phyloP scores from a whole-genome alignment of 2,888 invertebrate genomes.

The Flabesymbios commensalis region DNA sequence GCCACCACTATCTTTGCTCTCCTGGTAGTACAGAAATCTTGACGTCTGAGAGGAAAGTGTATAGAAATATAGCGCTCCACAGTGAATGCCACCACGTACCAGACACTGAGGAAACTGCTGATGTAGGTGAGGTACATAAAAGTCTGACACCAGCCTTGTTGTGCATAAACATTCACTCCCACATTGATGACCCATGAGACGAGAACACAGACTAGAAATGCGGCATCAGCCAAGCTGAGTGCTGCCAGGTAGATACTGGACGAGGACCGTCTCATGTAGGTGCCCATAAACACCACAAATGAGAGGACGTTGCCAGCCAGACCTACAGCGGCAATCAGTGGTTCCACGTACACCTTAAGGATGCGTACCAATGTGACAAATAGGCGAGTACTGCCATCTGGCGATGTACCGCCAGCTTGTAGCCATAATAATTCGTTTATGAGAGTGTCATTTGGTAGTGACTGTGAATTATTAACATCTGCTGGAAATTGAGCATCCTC shows the following conservation, averaged over 20 bases:
- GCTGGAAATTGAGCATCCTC: too few species aligned
- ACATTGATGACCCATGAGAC: slow-evolving; percentile 16
- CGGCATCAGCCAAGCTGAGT: slow-evolving; percentile 15
- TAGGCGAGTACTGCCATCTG: too few species aligned
- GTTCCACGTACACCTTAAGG: slow-evolving; percentile 68
- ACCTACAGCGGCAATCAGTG: slow-evolving; percentile 73
- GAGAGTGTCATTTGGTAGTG: too few species aligned
- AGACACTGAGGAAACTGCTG: slow-evolving; percentile 29
- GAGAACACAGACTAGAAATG: slow-evolving; percentile 19
- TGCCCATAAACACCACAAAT: slow-evolving; percentile 71
- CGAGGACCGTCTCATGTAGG: slow-evolving; percentile 75
- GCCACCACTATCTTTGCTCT: slow-evolving; percentile 51
- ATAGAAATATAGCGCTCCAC: slow-evolving; percentile 30
- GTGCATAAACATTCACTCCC: slow-evolving; percentile 7
- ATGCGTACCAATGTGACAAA: too few species aligned
- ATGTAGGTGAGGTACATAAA: slow-evolving; percentile 30
- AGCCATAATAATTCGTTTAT: too few species aligned
- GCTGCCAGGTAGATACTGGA: slow-evolving; percentile 60
- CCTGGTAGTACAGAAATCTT: slow-evolving; percentile 46
- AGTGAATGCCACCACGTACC: slow-evolving; percentile 33
- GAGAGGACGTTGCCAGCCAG: slow-evolving; percentile 77
- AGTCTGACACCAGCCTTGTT: slow-evolving; percentile 27
- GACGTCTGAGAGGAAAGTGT: slow-evolving; percentile 21
- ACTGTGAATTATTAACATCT: too few species aligned
- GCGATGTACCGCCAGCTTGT: too few species aligned